Percentiles rank a stretch among this genome's conserved stretches.
Conservation (phyloP, 2,797 vertebrate species). For the Coluber constrictor region DNA sequence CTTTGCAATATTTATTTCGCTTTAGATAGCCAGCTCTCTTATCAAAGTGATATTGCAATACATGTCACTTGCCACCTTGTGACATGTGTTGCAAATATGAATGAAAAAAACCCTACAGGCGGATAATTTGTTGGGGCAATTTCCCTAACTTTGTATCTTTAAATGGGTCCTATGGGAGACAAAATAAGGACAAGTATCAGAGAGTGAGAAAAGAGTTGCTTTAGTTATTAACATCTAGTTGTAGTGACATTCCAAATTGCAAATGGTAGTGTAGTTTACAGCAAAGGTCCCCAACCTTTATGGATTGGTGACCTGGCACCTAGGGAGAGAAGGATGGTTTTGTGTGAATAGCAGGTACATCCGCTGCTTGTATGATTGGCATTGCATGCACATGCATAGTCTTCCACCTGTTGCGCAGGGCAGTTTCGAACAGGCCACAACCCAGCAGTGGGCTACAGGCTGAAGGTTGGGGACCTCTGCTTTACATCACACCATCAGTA, state of each 20-base stretch:
- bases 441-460: no score
- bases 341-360: no score
- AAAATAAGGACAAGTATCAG: not conserved
- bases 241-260: not conserved
- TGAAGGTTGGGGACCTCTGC: no score
- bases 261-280: not conserved
- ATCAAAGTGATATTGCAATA: not conserved
- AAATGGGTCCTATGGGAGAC: not conserved
- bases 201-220: not conserved
- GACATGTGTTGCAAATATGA: not conserved
- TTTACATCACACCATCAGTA: not conserved
- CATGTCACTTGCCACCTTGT: not conserved
- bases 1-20: not conserved
- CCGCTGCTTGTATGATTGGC: not conserved
- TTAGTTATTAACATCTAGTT: not conserved
- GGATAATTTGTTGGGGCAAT: not conserved
- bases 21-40: not conserved
- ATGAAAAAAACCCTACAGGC: not conserved
- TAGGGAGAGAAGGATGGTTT: not conserved
- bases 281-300: not conserved
- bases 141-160: not conserved
- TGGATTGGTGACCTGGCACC: not conserved
- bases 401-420: accelerated
- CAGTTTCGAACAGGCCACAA: not conserved
- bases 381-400: not conserved